Base-by-base conservation (phyloP, 2,113 vertebrate species). In the Indicator maculatus region DNA sequence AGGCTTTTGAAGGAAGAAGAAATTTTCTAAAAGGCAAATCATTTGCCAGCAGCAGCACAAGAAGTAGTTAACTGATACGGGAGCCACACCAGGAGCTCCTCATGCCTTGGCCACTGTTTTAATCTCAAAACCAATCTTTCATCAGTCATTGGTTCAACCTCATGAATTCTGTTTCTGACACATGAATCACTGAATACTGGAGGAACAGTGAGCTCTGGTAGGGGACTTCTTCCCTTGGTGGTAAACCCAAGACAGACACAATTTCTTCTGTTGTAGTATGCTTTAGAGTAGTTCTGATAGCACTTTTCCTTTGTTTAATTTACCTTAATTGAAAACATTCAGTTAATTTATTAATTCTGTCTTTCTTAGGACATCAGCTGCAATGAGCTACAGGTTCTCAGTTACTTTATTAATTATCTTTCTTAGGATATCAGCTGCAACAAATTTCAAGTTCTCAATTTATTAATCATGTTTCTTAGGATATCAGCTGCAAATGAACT, bases 321-420 rank as follows among this genome's bases (percentile, higher is more conserved):
- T 76, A 30, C 59, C 20, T 81, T 41, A 21, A 47, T 47, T 17
- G 20, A 58, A 77, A 36, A 9, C 85, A 16, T 52, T 74, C 28
- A 50, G 16, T 19, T 24, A 17, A 30, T 31, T 56, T 30, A 17
- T 18, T 30, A 56, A 10, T 96, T 94, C 73, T 97, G 16, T 92
- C 95, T 96, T 96, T 91, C 79, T 80, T 88, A 99, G 99, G 99
- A 99, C 96, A 97, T 99, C 78, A 99, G 99, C 97, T 99, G 99
- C 95, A 99, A 99, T 98, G 99, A 99, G 95, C 99, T 99, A 97
- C 99, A 99, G 96, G 98, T 98, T 83, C 98, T 99, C 97, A 52
- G 50, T 24, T 52, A 52, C 20, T 52, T 52, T 52, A 26, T 96
- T 94, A 74, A 50, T 50, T 97, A 18, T 92, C 95, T 96, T 96